Conservation (phyloP, 2,797 vertebrate genomes). For the Chrosomus eos region DNA sequence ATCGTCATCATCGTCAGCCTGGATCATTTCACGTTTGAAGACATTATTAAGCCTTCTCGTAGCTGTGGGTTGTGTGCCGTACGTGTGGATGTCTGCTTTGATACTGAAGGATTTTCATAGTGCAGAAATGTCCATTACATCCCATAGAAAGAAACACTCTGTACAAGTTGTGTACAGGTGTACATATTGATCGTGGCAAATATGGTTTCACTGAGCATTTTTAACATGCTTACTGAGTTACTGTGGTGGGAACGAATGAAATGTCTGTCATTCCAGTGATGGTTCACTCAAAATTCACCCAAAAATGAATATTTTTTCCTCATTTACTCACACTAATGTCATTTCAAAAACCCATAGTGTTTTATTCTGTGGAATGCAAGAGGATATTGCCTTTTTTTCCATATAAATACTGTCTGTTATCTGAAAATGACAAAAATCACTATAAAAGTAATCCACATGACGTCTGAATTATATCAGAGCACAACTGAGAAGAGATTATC, state of each 20-base stretch:
- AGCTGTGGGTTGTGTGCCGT: not conserved
- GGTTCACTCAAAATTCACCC: not conserved
- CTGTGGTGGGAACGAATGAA: not conserved
- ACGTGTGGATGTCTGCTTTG: not conserved
- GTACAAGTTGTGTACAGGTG: no score
- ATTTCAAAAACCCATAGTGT: conserved; percentile 9
- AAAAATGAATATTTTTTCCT: conserved; percentile 5
- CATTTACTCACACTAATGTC: not conserved
- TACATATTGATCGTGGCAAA: no score
- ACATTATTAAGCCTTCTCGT: not conserved
- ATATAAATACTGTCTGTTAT: not conserved
- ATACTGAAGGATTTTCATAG: not conserved
- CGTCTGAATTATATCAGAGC: not conserved
- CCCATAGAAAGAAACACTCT: not conserved
- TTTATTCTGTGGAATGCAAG: not conserved
- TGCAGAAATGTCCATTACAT: not conserved
- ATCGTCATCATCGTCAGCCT: conserved; percentile 68
- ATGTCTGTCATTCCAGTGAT: not conserved
- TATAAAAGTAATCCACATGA: not conserved
- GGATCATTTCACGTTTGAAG: conserved; percentile 46
- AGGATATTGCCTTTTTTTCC: not conserved
- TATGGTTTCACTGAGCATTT: not conserved
- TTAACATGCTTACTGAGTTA: not conserved
- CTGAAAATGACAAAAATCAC: not conserved
- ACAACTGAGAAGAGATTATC: not conserved